Percentiles rank a stretch among this genome's conserved stretches.
These are phyloP conservation scores for Myioborus miniatus DNA, from an alignment of 2,797 vertebrate species.

Conservation along the genomic window DNA sequence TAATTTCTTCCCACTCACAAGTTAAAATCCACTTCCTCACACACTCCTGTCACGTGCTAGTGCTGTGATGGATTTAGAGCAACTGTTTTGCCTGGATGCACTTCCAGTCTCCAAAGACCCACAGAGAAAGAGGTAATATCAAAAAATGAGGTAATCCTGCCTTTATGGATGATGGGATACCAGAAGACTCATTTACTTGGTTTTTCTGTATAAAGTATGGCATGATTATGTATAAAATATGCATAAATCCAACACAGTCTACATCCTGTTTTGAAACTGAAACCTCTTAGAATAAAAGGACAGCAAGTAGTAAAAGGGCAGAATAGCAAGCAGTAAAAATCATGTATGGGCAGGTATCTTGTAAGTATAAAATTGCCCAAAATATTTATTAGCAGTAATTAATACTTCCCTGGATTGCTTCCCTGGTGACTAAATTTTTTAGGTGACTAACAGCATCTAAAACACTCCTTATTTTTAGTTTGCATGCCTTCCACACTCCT, in stretches of 20 bases:
- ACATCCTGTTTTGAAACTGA: constrained; percentile 46
- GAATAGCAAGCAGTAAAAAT: constrained; percentile 39
- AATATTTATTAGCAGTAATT: neutral
- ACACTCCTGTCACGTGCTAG: neutral
- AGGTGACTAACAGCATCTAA: neutral
- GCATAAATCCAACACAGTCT: neutral
- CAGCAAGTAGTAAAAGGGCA: constrained; percentile 11
- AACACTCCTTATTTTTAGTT: neutral
- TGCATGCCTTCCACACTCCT: neutral
- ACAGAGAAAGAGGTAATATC: neutral
- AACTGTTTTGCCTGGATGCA: neutral
- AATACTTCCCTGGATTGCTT: neutral
- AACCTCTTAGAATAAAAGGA: constrained; percentile 59
- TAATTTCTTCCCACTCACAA: neutral
- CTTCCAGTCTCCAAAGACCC: neutral
- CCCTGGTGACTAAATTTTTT: neutral
- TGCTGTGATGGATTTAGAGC: neutral
- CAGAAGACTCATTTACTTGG: neutral
- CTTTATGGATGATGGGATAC: neutral
- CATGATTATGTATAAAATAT: neutral
- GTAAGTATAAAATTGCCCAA: constrained; percentile 26
- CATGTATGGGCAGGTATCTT: constrained; percentile 25
- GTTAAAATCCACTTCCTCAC: neutral
- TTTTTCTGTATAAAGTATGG: neutral
- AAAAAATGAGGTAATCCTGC: neutral